These are phyloP conservation scores for Eutrigla gurnardus DNA, from an alignment of 2,797 vertebrate genomes.

Conservation along the genomic window DNA sequence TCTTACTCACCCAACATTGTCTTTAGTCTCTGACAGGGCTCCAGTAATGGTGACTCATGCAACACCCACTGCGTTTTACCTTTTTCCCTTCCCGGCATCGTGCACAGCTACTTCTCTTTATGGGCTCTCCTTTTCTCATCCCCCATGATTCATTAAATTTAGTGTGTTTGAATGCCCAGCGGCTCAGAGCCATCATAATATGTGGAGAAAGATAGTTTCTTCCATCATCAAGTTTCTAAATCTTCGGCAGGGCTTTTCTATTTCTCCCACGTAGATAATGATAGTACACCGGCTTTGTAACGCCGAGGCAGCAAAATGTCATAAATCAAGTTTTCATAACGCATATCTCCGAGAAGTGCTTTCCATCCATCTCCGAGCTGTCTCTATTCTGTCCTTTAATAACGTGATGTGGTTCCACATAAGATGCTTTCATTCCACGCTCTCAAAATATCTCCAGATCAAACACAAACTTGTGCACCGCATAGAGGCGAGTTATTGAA, in stretches of 20 bases:
- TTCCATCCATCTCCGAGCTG: constrained; percentile 32
- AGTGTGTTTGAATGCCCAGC: constrained; percentile 59
- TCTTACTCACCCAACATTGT: constrained; percentile 59
- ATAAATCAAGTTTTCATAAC: constrained; percentile 70
- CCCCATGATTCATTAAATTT: constrained; percentile 71
- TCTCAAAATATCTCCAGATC: constrained; percentile 20
- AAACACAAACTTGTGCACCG: constrained; percentile 4
- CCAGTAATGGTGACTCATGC: constrained; percentile 71
- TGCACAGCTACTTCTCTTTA: constrained; percentile 49
- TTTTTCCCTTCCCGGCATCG: constrained; percentile 49
- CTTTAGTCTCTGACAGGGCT: constrained; percentile 55
- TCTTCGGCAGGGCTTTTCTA: constrained; percentile 68
- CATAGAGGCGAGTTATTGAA: constrained; percentile 12
- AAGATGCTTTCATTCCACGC: constrained; percentile 10
- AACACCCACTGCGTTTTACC: constrained; percentile 51
- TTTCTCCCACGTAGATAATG: constrained; percentile 62
- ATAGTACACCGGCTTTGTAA: constrained; percentile 54
- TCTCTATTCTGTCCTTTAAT: constrained; percentile 43
- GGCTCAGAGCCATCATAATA: constrained; percentile 68
- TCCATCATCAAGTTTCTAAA: constrained; percentile 69
- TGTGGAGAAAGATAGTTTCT: constrained; percentile 61
- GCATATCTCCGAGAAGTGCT: constrained; percentile 30
- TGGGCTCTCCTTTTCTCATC: constrained; percentile 35
- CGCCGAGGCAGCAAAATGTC: constrained; percentile 23
- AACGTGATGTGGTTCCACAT: constrained; percentile 31